Base-by-base conservation (phyloP, 2,113 vertebrate species). In the Sander lucioperca region DNA sequence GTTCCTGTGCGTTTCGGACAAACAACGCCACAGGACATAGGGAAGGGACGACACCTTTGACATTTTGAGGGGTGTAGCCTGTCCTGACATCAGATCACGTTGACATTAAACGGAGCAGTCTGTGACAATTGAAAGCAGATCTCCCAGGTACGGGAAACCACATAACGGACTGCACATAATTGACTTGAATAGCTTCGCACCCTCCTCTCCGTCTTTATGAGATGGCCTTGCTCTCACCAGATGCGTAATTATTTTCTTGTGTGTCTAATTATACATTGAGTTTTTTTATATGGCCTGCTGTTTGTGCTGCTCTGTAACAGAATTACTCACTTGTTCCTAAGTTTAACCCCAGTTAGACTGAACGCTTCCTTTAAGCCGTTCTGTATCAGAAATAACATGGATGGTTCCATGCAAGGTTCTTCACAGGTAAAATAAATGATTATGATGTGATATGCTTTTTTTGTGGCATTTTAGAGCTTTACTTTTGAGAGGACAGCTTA, bases 191-290 rank as follows among this genome's bases (percentile, higher is more conserved):
- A 91, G 87, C 91, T 82, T 92, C 53, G 82, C 92, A 63, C 90
- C 86, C 90, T 91, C 80, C 83, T 85, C 82, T 82, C 79, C 77
- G 85, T 80, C 80, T 91, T 90, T 89, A 87, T 92, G 93, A 91
- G 90, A 93, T 59, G 82, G 88, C 85, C 79, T 61, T 36, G 57
- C 88, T 89, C 84, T 80, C 67, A 89, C 92, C 92, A 95, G 93
- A 94, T 91, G 90, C 91, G 73, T 93, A 89, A 92, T 95, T 94
- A 91, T 95, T 94, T 94, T 94, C 93, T 92, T 84, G 90, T 95
- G 94, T 73, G 90, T 93, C 87, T 95, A 94, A 95, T 95, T 96
- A 94, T 63, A 86, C 82, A 74, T 86, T 86, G 78, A 76, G 89
- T 90, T 95, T 94, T 33, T 33, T 33, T 89, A 89, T 90, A 85